Evolutionary conservation across 2,888 invertebrate genomes (phyloP).

Genomic region (Ephialtes manifestator): DNA sequence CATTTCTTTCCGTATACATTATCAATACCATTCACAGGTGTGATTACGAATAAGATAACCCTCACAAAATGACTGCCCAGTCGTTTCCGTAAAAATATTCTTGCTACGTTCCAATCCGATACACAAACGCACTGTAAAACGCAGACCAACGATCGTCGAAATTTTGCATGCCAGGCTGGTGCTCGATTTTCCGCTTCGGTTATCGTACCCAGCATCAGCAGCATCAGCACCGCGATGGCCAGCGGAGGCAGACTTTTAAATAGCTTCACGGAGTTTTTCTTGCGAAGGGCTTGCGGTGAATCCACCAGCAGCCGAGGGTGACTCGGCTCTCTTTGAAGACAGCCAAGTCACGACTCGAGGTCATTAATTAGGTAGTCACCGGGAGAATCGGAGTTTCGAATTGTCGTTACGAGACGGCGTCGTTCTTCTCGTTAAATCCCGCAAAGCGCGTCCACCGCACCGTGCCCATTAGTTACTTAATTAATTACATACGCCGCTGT

Average conservation of each 20-base stretch:
- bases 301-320: slow-evolving; percentile 22
- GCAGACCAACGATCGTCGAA: slow-evolving; percentile 32
- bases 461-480: slow-evolving; percentile 80
- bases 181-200: slow-evolving; percentile 50
- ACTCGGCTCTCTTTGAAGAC: slow-evolving; percentile 46
- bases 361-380: slow-evolving; percentile 48
- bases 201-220: slow-evolving; percentile 40
- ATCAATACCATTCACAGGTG: not conserved
- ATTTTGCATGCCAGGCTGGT: slow-evolving; percentile 47
- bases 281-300: slow-evolving; percentile 15
- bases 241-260: slow-evolving; percentile 44
- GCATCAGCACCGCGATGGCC: slow-evolving; percentile 40
- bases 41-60: not conserved
- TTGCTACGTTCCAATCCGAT: not conserved
- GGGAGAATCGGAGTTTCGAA: slow-evolving; percentile 48
- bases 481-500: slow-evolving; percentile 81
- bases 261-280: slow-evolving; percentile 33
- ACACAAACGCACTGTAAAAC: slow-evolving; percentile 7
- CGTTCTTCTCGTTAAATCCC: slow-evolving; percentile 70
- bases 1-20: too few species aligned
- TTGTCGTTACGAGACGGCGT: slow-evolving; percentile 38
- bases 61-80: not conserved
- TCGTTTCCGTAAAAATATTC: not conserved
- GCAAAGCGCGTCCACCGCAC: slow-evolving; percentile 65
- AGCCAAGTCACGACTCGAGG: slow-evolving; percentile 48